These are phyloP conservation scores for Drosophila guanche DNA, from an alignment of 1,140 invertebrate genomes.

Conservation along the genomic window DNA sequence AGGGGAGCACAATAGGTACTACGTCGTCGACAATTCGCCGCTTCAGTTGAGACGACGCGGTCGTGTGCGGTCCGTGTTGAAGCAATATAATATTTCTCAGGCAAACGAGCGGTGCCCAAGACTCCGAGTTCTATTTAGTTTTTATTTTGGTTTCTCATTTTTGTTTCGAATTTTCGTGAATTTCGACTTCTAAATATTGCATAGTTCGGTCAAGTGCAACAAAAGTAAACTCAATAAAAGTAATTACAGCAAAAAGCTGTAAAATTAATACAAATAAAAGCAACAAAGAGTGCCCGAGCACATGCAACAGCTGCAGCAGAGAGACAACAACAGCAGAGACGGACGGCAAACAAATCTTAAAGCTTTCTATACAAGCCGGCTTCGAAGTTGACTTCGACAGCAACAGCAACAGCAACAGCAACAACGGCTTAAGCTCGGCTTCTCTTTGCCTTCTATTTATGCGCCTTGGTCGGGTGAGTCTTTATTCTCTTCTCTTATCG, in stretches of 20 bases:
- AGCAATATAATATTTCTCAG: constrained; percentile 17
- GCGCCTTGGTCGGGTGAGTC: constrained; percentile 26
- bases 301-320: constrained; percentile 65
- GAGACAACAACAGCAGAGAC: constrained; percentile 23
- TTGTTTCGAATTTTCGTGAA: not conserved
- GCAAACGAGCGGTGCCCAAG: constrained; percentile 11
- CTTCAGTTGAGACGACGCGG: constrained; percentile 57
- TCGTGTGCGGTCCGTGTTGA: constrained; percentile 32
- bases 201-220: constrained; percentile 26
- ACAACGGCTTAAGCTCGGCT: constrained; percentile 48
- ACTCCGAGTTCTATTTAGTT: constrained; percentile 12
- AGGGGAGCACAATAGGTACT: constrained; percentile 27
- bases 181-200: not conserved
- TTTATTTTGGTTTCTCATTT: constrained; percentile 8
- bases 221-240: constrained; percentile 1
- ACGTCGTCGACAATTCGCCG: constrained; percentile 54
- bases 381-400: constrained; percentile 3
- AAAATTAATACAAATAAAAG: too few relatives aligned
- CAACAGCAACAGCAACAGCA: constrained; percentile 35
- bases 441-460: constrained; percentile 9
- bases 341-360: constrained; percentile 16
- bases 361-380: constrained; percentile 32
- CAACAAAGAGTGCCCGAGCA: constrained; percentile 2
- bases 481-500: constrained; percentile 17
- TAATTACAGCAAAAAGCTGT: too few relatives aligned